These are phyloP conservation scores for Dissostichus mawsoni DNA, from an alignment of 2,113 vertebrate genomes.

Conservation along the genomic window DNA sequence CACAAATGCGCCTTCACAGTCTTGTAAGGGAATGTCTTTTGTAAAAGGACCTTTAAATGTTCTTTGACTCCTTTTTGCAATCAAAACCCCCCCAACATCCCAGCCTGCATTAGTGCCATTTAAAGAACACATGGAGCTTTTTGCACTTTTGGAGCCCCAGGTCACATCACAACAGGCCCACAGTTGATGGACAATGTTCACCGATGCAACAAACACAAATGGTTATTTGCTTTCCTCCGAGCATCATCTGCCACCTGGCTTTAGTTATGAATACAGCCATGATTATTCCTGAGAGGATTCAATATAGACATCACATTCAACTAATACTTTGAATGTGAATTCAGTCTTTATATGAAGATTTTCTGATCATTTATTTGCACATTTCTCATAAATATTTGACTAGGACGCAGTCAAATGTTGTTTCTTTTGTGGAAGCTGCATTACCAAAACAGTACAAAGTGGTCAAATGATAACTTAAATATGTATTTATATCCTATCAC, in stretches of 20 bases:
- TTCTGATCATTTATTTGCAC: neutral
- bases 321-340: neutral
- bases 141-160: constrained; percentile 51
- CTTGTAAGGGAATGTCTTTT: constrained; percentile 9
- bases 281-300: constrained; percentile 45
- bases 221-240: constrained; percentile 70
- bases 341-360: neutral
- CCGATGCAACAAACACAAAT: constrained; percentile 76
- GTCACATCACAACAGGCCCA: constrained; percentile 68
- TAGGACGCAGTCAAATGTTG: neutral
- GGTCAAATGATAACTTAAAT: neutral
- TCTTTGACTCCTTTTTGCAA: constrained; percentile 17
- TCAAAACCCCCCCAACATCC: neutral
- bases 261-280: constrained; percentile 40
- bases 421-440: neutral
- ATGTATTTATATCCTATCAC: constrained; percentile 21
- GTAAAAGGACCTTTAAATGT: constrained; percentile 32
- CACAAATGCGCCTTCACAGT: constrained; percentile 29
- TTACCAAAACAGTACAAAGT: neutral
- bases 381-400: neutral
- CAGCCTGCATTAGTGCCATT: constrained; percentile 30
- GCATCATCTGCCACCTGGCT: constrained; percentile 73
- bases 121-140: constrained; percentile 60
- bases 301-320: neutral
- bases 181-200: constrained; percentile 79